A percentile compares a stretch with the other conserved stretches of the same genome.
Conservation (phyloP, 1,140 invertebrate genomes). For the Drosophila seguyi region DNA sequence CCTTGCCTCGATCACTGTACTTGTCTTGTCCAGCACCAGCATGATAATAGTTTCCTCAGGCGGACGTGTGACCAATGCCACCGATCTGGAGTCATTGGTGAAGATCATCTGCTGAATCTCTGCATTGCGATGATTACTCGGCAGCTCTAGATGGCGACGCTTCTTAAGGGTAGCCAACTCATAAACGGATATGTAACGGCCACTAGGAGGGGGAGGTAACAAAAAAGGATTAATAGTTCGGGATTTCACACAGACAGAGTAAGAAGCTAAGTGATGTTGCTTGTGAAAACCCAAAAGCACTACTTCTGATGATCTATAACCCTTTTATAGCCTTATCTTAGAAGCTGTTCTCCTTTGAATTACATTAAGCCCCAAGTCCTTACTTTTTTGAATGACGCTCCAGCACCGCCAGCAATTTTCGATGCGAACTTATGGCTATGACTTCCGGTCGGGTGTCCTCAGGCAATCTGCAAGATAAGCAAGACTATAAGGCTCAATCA, state of each 20-base stretch:
- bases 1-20: slow-evolving; percentile 89
- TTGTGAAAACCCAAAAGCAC: too few relatives aligned
- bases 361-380: not conserved
- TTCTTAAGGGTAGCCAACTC: slow-evolving; percentile 87
- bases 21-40: slow-evolving; percentile 92
- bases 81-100: slow-evolving; percentile 90
- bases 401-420: slow-evolving; percentile 76
- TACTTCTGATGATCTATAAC: not conserved
- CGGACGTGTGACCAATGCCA: slow-evolving; percentile 89
- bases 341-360: not conserved
- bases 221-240: not conserved
- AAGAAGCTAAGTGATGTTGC: too few relatives aligned
- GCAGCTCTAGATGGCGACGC: slow-evolving; percentile 86
- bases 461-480: slow-evolving; percentile 44
- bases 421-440: slow-evolving; percentile 74
- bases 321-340: not conserved
- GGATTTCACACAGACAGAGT: too few relatives aligned
- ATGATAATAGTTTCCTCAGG: slow-evolving; percentile 91
- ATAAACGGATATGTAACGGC: slow-evolving; percentile 86
- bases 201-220: slow-evolving; percentile 27
- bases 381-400: slow-evolving; percentile 70
- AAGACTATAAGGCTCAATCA: not conserved
- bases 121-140: slow-evolving; percentile 84
- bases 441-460: slow-evolving; percentile 72
- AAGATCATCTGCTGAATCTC: slow-evolving; percentile 90